Percentiles rank a stretch among this genome's conserved stretches.
These are phyloP conservation scores for Rousettus madagascariensis DNA, from an alignment of 2,797 vertebrate genomes.

Conservation along the genomic window DNA sequence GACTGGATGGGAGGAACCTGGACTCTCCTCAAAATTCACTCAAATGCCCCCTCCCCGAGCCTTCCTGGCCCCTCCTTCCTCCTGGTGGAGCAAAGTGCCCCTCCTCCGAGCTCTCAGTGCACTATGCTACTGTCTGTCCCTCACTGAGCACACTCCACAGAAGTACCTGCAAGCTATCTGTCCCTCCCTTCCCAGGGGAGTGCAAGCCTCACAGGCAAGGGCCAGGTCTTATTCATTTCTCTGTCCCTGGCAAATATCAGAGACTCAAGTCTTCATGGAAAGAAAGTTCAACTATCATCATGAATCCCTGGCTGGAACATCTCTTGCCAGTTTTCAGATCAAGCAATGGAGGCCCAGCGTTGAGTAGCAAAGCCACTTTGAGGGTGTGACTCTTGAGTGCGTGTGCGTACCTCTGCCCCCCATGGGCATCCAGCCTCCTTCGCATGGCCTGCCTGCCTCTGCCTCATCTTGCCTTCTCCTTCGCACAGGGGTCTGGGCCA, in stretches of 20 bases:
- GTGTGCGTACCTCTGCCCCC: fast-evolving
- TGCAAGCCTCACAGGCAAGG: not conserved
- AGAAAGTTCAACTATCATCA: not conserved
- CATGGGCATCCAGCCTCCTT: fast-evolving
- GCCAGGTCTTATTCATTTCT: not conserved
- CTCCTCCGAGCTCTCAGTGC: not conserved
- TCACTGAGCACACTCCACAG: no score
- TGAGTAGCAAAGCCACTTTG: not conserved
- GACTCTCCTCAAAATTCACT: not conserved
- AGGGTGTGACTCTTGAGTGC: not conserved
- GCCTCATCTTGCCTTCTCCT: conserved; percentile 79
- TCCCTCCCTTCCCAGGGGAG: not conserved
- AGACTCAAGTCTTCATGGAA: not conserved
- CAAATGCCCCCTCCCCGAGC: not conserved
- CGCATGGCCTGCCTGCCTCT: not conserved
- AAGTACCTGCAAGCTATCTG: not conserved
- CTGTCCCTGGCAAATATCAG: not conserved
- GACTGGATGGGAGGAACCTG: not conserved
- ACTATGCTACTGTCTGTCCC: not conserved
- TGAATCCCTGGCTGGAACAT: not conserved
- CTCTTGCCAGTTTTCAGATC: not conserved
- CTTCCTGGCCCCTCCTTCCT: no score
- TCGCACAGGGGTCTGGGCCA: conserved; percentile 94
- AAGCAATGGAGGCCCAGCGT: not conserved
- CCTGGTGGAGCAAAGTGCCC: not conserved